Conservation (phyloP, 1,140 invertebrate genomes). For the Dufourea novaeangliae region DNA sequence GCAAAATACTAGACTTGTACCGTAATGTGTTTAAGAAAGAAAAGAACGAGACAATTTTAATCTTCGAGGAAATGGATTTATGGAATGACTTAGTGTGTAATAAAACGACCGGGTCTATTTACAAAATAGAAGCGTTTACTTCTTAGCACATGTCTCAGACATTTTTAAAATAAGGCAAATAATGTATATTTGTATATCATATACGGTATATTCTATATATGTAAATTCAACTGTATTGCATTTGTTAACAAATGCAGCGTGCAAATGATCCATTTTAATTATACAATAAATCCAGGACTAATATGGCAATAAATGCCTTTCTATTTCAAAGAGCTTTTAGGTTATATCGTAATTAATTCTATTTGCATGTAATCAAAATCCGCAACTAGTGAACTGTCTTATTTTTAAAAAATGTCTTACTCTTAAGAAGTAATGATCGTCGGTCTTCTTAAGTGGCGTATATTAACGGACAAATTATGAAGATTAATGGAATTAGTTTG, state of each 20-base stretch:
- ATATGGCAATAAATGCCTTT: conserved; percentile 12
- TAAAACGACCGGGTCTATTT: conserved; percentile 43
- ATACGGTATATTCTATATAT: conserved; percentile 17
- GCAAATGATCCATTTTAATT: conserved; percentile 24
- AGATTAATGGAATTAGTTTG: neutral
- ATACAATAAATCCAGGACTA: conserved; percentile 26
- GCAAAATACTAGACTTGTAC: conserved; percentile 17
- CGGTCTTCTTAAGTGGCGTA: conserved; percentile 32
- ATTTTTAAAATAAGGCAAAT: conserved; percentile 61
- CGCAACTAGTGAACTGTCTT: conserved; percentile 42
- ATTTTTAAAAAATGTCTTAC: conserved; percentile 35
- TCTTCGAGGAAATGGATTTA: conserved; percentile 22
- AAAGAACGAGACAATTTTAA: conserved; percentile 1
- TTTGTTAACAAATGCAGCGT: conserved; percentile 35
- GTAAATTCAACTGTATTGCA: conserved; percentile 25
- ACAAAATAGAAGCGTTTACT: conserved; percentile 35
- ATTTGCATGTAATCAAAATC: conserved; percentile 33
- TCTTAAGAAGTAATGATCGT: conserved; percentile 12
- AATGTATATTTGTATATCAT: conserved; percentile 69
- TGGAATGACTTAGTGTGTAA: conserved; percentile 41
- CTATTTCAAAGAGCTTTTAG: conserved; percentile 41
- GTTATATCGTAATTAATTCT: conserved; percentile 46
- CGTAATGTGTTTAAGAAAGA: neutral
- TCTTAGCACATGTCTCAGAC: conserved; percentile 30
- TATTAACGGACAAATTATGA: conserved; percentile 1